Evolutionary conservation across 2,888 invertebrate genomes (phyloP), one percentile per base, ranked within the genome.

Genomic region (Choreutis nemorana): DNA sequence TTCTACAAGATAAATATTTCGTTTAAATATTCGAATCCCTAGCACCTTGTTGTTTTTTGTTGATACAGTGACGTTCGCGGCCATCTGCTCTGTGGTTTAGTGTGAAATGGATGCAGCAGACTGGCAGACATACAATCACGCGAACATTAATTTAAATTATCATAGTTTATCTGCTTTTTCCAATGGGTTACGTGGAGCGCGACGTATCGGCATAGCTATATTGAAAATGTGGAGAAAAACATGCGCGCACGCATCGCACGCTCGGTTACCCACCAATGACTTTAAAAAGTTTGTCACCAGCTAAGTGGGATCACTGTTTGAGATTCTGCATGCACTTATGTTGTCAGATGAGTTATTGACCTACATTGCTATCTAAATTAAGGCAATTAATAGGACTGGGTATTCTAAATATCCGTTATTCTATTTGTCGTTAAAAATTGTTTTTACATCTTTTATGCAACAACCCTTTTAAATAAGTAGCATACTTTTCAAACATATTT

Each of bases 141-240:
- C 51, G 48, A 62, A 60, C 61, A 50, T 60, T 63, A 57, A 63
- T 66, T 44, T 62, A 67, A n/a, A 72, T 77, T 73, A 73, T 67
- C 66, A 72, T 70, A 70, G 48, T 72, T 67, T 70, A 72, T 75
- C 71, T 68, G 65, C 63, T 70, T 75, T 75, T 75, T 64, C 70
- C 68, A 70, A 73, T 72, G 60, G 59, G 56, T 41, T 67, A 67
- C 65, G 53, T 66, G 64, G 58, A 70, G 67, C 73, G 68, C 53
- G 53, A 65, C 65, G 65, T 61, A 64, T 67, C 61, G 61, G 54
- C 63, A 65, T 60, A 54, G 50, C 57, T 50, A 53, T 59, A 58
- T 32, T 30, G 26, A 15, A 26, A 26, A 26, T 15, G 14, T 14
- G n/a, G 26, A 26, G 26, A 26, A 26, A 26, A 14, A 26, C 10